These are phyloP conservation scores for Diprion similis DNA, from an alignment of 1,140 invertebrate genomes.

Conservation along the genomic window DNA sequence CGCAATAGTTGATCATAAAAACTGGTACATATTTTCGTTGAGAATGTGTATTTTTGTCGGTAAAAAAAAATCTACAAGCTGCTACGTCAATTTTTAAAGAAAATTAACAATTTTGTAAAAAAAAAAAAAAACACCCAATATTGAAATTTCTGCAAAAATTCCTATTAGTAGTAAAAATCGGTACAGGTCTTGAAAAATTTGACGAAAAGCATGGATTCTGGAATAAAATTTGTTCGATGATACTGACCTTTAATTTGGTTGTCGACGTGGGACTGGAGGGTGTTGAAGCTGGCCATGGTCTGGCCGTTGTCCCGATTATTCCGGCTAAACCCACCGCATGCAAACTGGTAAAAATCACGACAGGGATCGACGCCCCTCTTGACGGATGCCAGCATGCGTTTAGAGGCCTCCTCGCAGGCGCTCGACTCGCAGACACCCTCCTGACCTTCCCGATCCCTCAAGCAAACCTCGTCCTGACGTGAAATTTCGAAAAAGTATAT, in stretches of 20 bases:
- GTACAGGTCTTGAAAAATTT: too few species aligned
- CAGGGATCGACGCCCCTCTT: constrained; percentile 64
- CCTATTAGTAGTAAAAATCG: too few species aligned
- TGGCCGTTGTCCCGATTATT: constrained; percentile 31
- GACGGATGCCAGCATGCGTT: constrained; percentile 53
- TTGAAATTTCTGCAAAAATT: too few species aligned
- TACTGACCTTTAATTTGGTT: constrained; percentile 53
- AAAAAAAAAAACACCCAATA: too few species aligned
- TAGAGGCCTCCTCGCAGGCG: constrained; percentile 54
- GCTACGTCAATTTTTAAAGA: too few species aligned
- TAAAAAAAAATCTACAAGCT: too few species aligned
- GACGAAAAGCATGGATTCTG: too few species aligned
- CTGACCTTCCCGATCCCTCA: constrained; percentile 47
- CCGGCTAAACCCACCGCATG: constrained; percentile 65
- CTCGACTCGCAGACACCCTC: constrained; percentile 50
- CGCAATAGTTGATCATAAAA: too few species aligned
- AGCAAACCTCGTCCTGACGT: constrained; percentile 47
- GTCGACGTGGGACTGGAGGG: constrained; percentile 55
- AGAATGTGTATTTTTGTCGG: too few species aligned
- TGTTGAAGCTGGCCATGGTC: constrained; percentile 51
- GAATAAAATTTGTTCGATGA: background rate
- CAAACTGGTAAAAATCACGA: constrained; percentile 74
- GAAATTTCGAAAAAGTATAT: constrained; percentile 21
- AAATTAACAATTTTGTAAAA: too few species aligned
- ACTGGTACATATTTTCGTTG: too few species aligned